Evolutionary conservation across 2,113 vertebrate species (phyloP), one percentile per base, ranked within the genome.

Genomic region (Toxotes chatareus): DNA sequence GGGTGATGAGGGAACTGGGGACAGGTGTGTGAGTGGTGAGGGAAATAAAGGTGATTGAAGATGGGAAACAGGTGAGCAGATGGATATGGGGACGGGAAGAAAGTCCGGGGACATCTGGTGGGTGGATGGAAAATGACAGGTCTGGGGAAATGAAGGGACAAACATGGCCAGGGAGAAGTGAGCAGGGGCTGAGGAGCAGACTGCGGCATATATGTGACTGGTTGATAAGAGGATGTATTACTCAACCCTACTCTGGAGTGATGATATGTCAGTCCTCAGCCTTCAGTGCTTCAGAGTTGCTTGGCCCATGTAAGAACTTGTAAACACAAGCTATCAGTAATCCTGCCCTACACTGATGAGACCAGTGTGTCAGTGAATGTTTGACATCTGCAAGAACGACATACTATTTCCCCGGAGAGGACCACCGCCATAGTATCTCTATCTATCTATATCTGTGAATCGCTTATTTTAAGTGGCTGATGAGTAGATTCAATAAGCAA

Each of bases 271-370:
- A 79, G 44, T 59, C 19, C 59, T 74, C 61, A 73, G 80, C 82
- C 73, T 76, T 73, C 70, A 72, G 65, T 65, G 5, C 61, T 81
- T 71, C 71, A 63, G 34, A 61, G 42, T 62, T 56, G 47, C 23
- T 78, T 74, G 67, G 47, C 82, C 61, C 83, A 64, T 59, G 70
- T 68, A 68, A 76, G 56, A 64, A 82, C 68, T 67, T 83, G 80
- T 81, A 82, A 83, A 80, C 56, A 74, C 23, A 59, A 80, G 64
- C 79, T 64, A 82, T 86, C 83, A 86, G 67, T 88, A 86, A 90
- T 66, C 66, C 73, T 44, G 73, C 80, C 61, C 60, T 73, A 59
- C 78, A 49, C 59, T 36, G 69, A 76, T 59, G 67, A 73, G 55
- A 79, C 46, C 65, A 55, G 82, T 78, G 60, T 49, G 47, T 64